Conservation (phyloP, 2,888 invertebrate species). For the Phortica magna region DNA sequence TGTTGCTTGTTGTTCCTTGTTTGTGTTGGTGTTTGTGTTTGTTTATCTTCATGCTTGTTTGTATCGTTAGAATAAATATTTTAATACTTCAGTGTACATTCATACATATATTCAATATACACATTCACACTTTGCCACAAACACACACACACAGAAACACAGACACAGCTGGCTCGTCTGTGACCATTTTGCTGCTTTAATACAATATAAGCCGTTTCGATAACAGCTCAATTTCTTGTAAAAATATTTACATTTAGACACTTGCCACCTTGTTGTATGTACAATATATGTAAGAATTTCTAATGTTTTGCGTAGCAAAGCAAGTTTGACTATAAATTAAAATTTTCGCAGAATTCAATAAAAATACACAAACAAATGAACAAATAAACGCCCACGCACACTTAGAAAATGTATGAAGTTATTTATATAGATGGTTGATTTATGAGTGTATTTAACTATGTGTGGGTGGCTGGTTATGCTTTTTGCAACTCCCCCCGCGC, state of each 20-base stretch:
- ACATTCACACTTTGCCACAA: neutral
- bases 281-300: neutral
- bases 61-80: slow-evolving; percentile 8
- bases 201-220: slow-evolving; percentile 56
- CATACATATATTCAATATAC: neutral
- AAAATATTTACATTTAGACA: slow-evolving; percentile 51
- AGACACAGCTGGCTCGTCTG: neutral
- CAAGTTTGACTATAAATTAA: slow-evolving; percentile 22
- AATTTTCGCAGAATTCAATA: slow-evolving; percentile 3
- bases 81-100: neutral
- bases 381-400: neutral
- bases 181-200: slow-evolving; percentile 21
- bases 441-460: slow-evolving; percentile 27
- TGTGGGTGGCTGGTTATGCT: neutral
- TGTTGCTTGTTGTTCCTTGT: no score
- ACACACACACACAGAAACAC: no score
- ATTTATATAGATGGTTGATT: slow-evolving; percentile 14
- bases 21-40: neutral
- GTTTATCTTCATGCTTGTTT: neutral
- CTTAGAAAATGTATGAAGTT: neutral
- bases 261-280: neutral
- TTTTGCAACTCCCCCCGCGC: no score
- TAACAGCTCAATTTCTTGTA: slow-evolving; percentile 58
- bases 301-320: neutral
- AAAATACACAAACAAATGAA: neutral